Evolutionary conservation across 2,888 invertebrate species (phyloP).

Genomic region (Rhogogaster chlorosoma): DNA sequence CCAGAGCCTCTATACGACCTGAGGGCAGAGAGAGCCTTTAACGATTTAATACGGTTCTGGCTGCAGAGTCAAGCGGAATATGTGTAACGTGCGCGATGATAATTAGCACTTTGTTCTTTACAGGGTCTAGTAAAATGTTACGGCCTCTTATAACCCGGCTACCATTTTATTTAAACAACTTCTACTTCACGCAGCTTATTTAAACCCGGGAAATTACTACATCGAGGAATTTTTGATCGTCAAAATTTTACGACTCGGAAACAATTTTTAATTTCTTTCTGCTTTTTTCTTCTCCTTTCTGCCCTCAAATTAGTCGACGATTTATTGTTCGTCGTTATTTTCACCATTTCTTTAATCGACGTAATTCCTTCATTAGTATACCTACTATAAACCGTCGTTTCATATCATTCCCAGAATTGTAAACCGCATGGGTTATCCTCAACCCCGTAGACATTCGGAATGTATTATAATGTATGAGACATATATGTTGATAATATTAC

Average conservation of each 20-base stretch:
- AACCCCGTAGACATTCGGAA: not conserved
- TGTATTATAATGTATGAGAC: not conserved
- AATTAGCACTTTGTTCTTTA: slow-evolving; percentile 41
- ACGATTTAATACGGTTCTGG: slow-evolving; percentile 25
- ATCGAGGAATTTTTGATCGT: not conserved
- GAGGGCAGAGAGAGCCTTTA: slow-evolving; percentile 34
- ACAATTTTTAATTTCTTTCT: no score
- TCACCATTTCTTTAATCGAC: not conserved
- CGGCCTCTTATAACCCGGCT: not conserved
- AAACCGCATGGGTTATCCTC: not conserved
- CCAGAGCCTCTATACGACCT: not conserved
- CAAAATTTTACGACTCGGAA: no score
- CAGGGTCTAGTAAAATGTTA: not conserved
- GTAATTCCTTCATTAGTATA: not conserved
- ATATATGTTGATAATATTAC: slow-evolving; percentile 8
- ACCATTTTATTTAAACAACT: not conserved
- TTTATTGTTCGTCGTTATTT: no score
- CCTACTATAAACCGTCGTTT: not conserved
- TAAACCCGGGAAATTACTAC: not conserved
- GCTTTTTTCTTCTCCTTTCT: no score
- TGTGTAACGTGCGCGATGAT: slow-evolving; percentile 8
- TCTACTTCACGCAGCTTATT: not conserved
- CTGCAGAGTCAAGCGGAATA: not conserved
- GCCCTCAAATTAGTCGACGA: no score
- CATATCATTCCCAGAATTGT: not conserved